Evolutionary conservation across 2,888 invertebrate genomes (phyloP).

Genomic region (Oscheius sp.): DNA sequence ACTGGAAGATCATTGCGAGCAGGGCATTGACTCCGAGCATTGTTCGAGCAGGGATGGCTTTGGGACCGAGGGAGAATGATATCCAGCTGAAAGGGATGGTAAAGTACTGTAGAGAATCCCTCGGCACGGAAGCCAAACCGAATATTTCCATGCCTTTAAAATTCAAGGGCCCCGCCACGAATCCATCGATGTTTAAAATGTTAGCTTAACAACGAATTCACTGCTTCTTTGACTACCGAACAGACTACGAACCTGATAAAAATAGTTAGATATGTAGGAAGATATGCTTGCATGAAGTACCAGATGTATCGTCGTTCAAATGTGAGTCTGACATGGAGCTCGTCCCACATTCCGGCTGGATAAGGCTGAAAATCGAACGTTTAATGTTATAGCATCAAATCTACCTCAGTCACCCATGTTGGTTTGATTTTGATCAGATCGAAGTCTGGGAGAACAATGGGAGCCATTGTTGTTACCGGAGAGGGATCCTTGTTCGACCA

Average conservation of each 20-base stretch:
- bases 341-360: constrained; percentile 73
- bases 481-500: constrained; percentile 56
- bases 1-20: constrained; percentile 71
- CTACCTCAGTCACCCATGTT: constrained; percentile 47
- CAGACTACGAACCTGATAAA: constrained; percentile 62
- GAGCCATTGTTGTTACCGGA: constrained; percentile 52
- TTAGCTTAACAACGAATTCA: not conserved
- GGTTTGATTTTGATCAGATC: constrained; percentile 61
- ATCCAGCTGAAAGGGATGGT: constrained; percentile 64
- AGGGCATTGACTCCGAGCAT: constrained; percentile 71
- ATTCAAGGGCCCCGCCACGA: too few relatives aligned
- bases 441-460: constrained; percentile 71
- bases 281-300: constrained; percentile 73
- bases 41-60: constrained; percentile 71
- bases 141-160: too few relatives aligned
- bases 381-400: not conserved
- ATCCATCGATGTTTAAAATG: too few relatives aligned
- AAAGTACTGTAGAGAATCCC: too few relatives aligned
- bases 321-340: constrained; percentile 67
- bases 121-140: too few relatives aligned
- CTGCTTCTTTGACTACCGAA: not conserved
- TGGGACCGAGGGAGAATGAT: constrained; percentile 70
- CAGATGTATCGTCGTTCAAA: constrained; percentile 69
- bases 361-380: constrained; percentile 52
- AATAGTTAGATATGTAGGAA: constrained; percentile 73